These are phyloP conservation scores for Drosophila melanosoma DNA, from an alignment of 2,888 invertebrate genomes.

Conservation along the genomic window DNA sequence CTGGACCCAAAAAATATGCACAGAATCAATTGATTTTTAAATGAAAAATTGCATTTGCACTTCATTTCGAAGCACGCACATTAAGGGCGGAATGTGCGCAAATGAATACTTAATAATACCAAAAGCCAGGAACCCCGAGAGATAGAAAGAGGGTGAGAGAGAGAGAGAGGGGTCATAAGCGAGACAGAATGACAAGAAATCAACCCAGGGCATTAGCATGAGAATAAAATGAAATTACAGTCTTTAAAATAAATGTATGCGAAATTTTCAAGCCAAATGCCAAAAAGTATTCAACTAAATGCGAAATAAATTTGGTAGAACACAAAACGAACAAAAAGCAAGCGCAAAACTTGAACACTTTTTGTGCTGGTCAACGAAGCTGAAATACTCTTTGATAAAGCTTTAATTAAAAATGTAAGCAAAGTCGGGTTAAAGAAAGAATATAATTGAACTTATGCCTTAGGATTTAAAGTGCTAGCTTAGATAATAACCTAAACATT, in stretches of 20 bases:
- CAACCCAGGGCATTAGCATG: slow-evolving; percentile 65
- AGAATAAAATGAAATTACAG: slow-evolving; percentile 77
- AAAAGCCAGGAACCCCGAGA: slow-evolving; percentile 31
- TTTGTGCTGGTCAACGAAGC: slow-evolving; percentile 5
- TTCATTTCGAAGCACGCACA: slow-evolving; percentile 41
- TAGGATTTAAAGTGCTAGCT: neutral
- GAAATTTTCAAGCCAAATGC: slow-evolving; percentile 69
- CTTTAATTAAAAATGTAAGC: neutral
- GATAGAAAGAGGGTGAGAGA: neutral
- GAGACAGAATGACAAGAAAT: slow-evolving; percentile 19
- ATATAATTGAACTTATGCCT: neutral
- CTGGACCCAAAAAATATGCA: neutral
- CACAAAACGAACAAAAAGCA: slow-evolving; percentile 56
- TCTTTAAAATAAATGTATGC: slow-evolving; percentile 79
- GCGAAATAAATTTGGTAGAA: slow-evolving; percentile 76
- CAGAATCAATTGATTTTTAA: slow-evolving; percentile 27
- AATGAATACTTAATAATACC: slow-evolving; percentile 72
- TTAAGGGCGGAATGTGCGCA: slow-evolving; percentile 63
- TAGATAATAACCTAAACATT: neutral
- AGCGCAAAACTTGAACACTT: neutral
- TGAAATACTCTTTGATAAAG: slow-evolving; percentile 10
- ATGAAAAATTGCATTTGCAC: slow-evolving; percentile 58
- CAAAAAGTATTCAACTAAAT: slow-evolving; percentile 78
- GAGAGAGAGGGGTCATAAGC: neutral
- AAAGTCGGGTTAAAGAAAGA: neutral